A percentile compares a stretch with the other conserved stretches of the same genome.
phyloP scores from a whole-genome alignment of 2,888 invertebrate species.

The Tanytarsus gracilentus region DNA sequence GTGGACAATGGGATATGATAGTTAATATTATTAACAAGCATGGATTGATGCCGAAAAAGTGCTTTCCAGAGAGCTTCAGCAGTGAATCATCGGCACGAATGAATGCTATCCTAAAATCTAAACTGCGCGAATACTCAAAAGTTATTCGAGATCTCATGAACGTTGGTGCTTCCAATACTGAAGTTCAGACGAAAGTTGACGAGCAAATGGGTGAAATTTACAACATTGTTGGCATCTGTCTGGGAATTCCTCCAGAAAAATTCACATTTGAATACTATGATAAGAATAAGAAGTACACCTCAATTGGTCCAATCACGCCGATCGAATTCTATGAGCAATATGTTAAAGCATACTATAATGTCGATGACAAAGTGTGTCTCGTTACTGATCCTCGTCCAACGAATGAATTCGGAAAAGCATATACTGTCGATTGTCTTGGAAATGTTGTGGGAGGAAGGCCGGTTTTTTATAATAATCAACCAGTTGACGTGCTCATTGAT shows the following conservation, averaged over 20 bases:
- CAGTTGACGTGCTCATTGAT: constrained; percentile 65
- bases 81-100: constrained; percentile 64
- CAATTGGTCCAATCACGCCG: constrained; percentile 66
- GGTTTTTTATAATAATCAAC: constrained; percentile 82
- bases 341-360: constrained; percentile 68
- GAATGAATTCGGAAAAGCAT: constrained; percentile 69
- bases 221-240: constrained; percentile 72
- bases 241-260: constrained; percentile 67
- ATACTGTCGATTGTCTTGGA: constrained; percentile 81
- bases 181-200: constrained; percentile 53
- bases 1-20: constrained; percentile 91
- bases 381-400: constrained; percentile 76
- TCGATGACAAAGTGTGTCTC: constrained; percentile 78
- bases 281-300: constrained; percentile 64
- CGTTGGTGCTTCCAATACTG: constrained; percentile 51
- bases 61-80: constrained; percentile 75
- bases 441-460: constrained; percentile 72
- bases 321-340: constrained; percentile 69
- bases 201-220: constrained; percentile 68
- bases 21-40: constrained; percentile 78
- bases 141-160: constrained; percentile 56
- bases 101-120: constrained; percentile 71
- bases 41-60: constrained; percentile 80
- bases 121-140: constrained; percentile 75
- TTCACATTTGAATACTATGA: constrained; percentile 82